These are phyloP conservation scores for Volucella inanis DNA, from an alignment of 2,888 invertebrate species.

Conservation along the genomic window DNA sequence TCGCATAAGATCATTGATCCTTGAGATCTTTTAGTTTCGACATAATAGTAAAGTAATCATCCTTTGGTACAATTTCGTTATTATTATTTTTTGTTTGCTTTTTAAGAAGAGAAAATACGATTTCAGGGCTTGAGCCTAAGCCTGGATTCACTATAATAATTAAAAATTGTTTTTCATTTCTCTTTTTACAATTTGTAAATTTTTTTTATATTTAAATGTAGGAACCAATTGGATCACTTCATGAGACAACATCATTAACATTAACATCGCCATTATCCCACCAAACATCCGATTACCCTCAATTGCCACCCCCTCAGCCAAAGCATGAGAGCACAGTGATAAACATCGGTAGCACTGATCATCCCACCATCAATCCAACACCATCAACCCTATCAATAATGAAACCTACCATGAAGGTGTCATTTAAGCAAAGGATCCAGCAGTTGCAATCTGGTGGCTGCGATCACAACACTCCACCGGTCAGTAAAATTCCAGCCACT, in stretches of 20 bases:
- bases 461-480: conserved; percentile 45
- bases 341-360: conserved; percentile 52
- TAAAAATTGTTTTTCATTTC: not conserved
- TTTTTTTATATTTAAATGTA: conserved; percentile 5
- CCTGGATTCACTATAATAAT: not conserved
- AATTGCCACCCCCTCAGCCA: conserved; percentile 35
- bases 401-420: conserved; percentile 85
- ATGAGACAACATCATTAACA: conserved; percentile 60
- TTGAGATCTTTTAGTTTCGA: too few species aligned
- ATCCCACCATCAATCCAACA: conserved; percentile 48
- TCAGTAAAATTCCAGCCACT: conserved; percentile 57
- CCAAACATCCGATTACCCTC: conserved; percentile 43
- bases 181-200: not conserved
- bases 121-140: too few species aligned
- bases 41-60: too few species aligned
- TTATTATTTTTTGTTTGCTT: too few species aligned
- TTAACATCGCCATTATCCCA: conserved; percentile 50
- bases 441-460: conserved; percentile 83
- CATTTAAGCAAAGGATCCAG: conserved; percentile 86
- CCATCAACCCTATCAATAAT: conserved; percentile 77
- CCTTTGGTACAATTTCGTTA: too few species aligned
- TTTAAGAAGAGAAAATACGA: too few species aligned
- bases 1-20: too few species aligned
- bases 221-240: conserved; percentile 51
- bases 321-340: conserved; percentile 46